Conservation (phyloP, 2,113 vertebrate genomes). For the Stomatorhinus ivindoensis region DNA sequence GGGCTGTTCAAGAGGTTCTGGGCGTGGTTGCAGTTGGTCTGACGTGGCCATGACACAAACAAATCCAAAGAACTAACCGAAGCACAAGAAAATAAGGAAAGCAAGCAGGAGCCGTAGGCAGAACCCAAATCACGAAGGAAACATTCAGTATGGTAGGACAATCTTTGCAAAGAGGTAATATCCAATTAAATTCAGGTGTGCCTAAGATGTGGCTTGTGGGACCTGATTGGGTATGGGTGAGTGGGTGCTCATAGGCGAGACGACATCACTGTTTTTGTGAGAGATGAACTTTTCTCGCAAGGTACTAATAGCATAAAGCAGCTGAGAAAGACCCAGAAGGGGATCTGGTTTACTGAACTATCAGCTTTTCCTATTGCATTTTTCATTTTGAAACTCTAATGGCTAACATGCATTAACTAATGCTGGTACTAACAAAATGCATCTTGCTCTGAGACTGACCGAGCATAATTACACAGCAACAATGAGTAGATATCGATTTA, state of each 20-base stretch:
- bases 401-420: not conserved
- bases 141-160: no score
- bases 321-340: not conserved
- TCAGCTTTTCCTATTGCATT: conserved; percentile 11
- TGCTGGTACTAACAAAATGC: conserved; percentile 11
- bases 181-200: not conserved
- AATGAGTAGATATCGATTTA: conserved; percentile 37
- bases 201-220: not conserved
- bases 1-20: no score
- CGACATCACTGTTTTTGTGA: not conserved
- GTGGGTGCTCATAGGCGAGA: not conserved
- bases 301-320: not conserved
- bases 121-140: no score
- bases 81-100: no score
- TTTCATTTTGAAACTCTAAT: conserved; percentile 15
- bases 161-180: no score
- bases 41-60: not conserved
- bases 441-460: conserved; percentile 24
- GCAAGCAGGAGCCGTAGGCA: no score
- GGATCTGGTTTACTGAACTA: not conserved
- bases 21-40: not conserved
- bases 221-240: not conserved
- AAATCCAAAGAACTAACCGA: not conserved
- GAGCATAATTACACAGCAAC: conserved; percentile 27
- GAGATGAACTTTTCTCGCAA: not conserved